Base-by-base conservation (phyloP, 2,888 invertebrate genomes). In the Quadroppia sp. region DNA sequence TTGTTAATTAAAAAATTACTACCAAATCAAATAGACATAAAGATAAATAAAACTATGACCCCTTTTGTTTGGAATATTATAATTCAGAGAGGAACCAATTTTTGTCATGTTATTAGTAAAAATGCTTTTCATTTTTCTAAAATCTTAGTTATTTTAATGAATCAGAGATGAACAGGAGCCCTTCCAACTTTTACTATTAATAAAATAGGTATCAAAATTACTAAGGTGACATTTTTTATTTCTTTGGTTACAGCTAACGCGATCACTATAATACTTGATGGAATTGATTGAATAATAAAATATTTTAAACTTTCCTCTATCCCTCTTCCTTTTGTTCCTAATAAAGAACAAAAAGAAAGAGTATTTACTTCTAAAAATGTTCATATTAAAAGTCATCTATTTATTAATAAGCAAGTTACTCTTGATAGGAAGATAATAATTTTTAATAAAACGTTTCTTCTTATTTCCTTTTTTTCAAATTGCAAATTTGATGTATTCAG, bases 21-120 rank as follows among this genome's bases (percentile, higher is more conserved):
- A 4, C 59, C 59, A 15, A 59, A 3, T 3, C 6, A 2, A 30
- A 30, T 15, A 6, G 28, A 9, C 2, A 30, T 1, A 1, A 59
- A 1, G 30, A 59, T 59, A 9, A 28, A 28, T 28, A n/a, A 2
- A 4, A 30, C 2, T 1, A 30, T 17, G 2, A 59, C 7, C 11
- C 2, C 2, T 59, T 59, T 59, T 28, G 13, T 59, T 59, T 30
- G 28, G 15, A 9, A 59, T 15, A 32, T 28, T 20, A 59, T 1
- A 30, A 59, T 17, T 17, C 30, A 59, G 17, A 59, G 6, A 15
- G 59, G 59, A 30, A 30, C 59, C 17, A 32, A 17, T 13, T 59
- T 59, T 59, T 59, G 59, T 59, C 59, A 59, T 13, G 59, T 59
- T 59, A 59, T 59, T 30, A 59, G 59, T n/a, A 50, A 23, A 20